Evolutionary conservation across 92 coral and sea anemone species (phyloP).

Genomic region (Epizoanthus stellaris): DNA sequence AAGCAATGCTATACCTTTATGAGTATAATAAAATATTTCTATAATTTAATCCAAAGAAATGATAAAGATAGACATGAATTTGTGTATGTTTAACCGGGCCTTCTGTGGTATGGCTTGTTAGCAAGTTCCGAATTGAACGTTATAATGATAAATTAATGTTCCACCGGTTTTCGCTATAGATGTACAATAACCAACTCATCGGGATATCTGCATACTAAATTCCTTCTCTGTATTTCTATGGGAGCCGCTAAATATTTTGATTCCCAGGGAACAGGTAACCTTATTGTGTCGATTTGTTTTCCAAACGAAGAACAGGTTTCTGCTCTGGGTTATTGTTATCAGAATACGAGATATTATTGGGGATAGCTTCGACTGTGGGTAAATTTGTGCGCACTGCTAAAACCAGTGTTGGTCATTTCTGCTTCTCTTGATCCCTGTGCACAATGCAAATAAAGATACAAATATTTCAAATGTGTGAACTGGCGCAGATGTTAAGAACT

Average conservation of each 20-base stretch:
- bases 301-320: slow-evolving; percentile 33
- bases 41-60: too few species aligned
- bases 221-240: slow-evolving; percentile 35
- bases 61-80: too few species aligned
- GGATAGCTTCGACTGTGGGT: neutral
- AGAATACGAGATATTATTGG: too few species aligned
- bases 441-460: slow-evolving; percentile 5
- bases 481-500: slow-evolving; percentile 29
- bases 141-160: too few species aligned
- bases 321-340: slow-evolving; percentile 10
- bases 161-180: too few species aligned
- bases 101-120: too few species aligned
- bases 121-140: too few species aligned
- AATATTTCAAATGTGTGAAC: slow-evolving; percentile 27
- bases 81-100: too few species aligned
- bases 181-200: neutral
- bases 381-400: neutral
- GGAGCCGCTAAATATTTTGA: slow-evolving; percentile 45
- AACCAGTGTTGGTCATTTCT: neutral
- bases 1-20: too few species aligned
- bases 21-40: too few species aligned
- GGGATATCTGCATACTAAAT: slow-evolving; percentile 8
- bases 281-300: slow-evolving; percentile 38
- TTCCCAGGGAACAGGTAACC: slow-evolving; percentile 45
- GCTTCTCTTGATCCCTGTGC: neutral